A percentile compares a stretch with the other conserved stretches of the same genome.
Conservation (phyloP, 2,888 invertebrate genomes). For the Calephelis perditalis region DNA sequence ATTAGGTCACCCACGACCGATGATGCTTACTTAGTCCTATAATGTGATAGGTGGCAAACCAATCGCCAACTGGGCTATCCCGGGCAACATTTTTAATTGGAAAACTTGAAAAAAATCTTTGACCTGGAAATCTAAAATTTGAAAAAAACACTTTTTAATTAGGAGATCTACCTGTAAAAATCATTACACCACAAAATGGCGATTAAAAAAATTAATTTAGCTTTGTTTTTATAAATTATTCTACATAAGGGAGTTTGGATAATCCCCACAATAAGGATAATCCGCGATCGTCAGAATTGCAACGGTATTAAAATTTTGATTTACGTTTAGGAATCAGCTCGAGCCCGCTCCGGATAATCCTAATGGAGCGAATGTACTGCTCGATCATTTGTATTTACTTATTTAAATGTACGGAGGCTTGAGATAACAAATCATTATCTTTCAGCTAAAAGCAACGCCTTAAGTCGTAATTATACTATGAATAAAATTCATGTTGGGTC, state of each 20-base stretch:
- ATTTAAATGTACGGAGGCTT: neutral
- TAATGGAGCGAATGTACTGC: slow-evolving; percentile 27
- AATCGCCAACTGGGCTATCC: too few species aligned
- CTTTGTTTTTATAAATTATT: slow-evolving; percentile 10
- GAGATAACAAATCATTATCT: neutral
- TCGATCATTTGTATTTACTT: neutral
- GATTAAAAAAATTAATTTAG: neutral
- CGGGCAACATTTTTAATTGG: too few species aligned
- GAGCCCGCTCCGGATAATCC: slow-evolving; percentile 37
- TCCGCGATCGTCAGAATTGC: slow-evolving; percentile 27
- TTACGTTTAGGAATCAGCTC: slow-evolving; percentile 41
- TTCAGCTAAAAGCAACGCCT: neutral
- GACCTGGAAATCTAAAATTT: too few species aligned
- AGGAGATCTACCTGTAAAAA: too few species aligned
- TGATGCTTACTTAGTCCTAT: too few species aligned
- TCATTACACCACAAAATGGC: neutral
- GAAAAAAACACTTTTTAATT: too few species aligned
- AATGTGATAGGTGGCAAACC: too few species aligned
- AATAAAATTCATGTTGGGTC: too few species aligned
- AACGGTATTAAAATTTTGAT: slow-evolving; percentile 39
- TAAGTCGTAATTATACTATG: too few species aligned
- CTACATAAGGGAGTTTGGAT: slow-evolving; percentile 16
- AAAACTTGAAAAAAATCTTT: too few species aligned
- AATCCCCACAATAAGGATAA: slow-evolving; percentile 20
- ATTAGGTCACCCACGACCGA: too few species aligned